A percentile compares a stretch with the other conserved stretches of the same genome.
Evolutionary conservation across 2,888 invertebrate species (phyloP).

Genomic region (Drosophila nr. fundita): DNA sequence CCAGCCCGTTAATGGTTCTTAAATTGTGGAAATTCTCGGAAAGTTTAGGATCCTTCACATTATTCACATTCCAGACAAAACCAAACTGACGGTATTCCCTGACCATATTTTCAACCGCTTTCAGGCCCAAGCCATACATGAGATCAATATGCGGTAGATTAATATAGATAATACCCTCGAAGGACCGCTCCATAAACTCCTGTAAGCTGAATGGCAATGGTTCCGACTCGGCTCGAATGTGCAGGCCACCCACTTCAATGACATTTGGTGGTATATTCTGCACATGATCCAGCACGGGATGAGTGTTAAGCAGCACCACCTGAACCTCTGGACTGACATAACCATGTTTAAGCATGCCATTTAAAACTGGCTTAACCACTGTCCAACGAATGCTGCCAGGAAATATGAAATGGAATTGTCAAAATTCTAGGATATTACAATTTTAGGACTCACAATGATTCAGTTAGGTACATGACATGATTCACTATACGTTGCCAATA

Average conservation of each 20-base stretch:
- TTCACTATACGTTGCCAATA: conserved; percentile 62
- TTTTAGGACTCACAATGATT: conserved; percentile 54
- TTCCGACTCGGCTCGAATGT: conserved; percentile 70
- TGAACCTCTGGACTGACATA: conserved; percentile 36
- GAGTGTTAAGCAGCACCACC: conserved; percentile 80
- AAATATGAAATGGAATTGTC: neutral
- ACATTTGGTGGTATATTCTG: conserved; percentile 82
- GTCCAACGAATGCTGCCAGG: conserved; percentile 25
- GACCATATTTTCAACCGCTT: conserved; percentile 72
- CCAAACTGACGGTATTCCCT: conserved; percentile 73
- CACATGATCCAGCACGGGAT: conserved; percentile 78
- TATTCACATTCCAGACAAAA: conserved; percentile 83
- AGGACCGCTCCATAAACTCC: conserved; percentile 69
- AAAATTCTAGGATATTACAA: neutral
- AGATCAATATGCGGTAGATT: conserved; percentile 71
- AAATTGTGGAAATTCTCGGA: conserved; percentile 61
- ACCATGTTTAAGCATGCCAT: neutral
- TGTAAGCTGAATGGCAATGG: conserved; percentile 69
- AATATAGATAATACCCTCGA: conserved; percentile 81
- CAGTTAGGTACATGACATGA: conserved; percentile 43
- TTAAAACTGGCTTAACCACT: conserved; percentile 26
- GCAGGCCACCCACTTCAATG: conserved; percentile 83
- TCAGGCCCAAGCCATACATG: conserved; percentile 46
- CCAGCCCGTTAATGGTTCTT: conserved; percentile 17
- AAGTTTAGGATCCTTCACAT: conserved; percentile 29